These are phyloP conservation scores for Drosophila diplacantha DNA, from an alignment of 2,888 invertebrate species.

Conservation along the genomic window DNA sequence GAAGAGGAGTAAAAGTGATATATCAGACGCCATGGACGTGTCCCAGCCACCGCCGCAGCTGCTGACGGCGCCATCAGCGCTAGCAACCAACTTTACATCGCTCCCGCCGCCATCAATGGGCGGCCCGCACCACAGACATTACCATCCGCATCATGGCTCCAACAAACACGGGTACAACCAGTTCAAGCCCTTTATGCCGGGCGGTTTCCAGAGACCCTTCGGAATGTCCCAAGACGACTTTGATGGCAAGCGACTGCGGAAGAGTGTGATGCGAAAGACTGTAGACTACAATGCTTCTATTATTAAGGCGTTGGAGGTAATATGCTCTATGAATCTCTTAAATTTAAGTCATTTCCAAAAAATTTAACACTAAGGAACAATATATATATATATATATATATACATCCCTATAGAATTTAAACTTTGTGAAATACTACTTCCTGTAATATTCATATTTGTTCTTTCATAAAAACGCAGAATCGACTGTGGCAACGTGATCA, in stretches of 20 bases:
- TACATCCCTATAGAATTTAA: neutral
- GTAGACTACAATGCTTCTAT: slow-evolving; percentile 98
- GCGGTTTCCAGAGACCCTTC: slow-evolving; percentile 78
- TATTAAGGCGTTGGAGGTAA: slow-evolving; percentile 92
- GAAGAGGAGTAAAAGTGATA: neutral
- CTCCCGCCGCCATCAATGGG: slow-evolving; percentile 71
- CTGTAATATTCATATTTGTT: neutral
- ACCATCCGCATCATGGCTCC: slow-evolving; percentile 73
- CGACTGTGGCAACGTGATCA: slow-evolving; percentile 97
- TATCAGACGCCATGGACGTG: slow-evolving; percentile 67
- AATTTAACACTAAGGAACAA: too few relatives aligned
- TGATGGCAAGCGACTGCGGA: slow-evolving; percentile 96
- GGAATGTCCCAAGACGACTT: slow-evolving; percentile 91
- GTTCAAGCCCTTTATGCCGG: slow-evolving; percentile 75
- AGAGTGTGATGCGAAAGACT: slow-evolving; percentile 97
- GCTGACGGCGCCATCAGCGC: slow-evolving; percentile 72
- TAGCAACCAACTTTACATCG: slow-evolving; percentile 70
- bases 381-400: too few relatives aligned
- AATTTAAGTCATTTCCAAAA: too few relatives aligned
- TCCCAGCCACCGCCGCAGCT: slow-evolving; percentile 75
- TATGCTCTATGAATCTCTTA: neutral
- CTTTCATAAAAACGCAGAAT: too few relatives aligned
- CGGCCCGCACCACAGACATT: slow-evolving; percentile 70
- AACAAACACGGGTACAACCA: slow-evolving; percentile 76
- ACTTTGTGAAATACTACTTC: neutral